phyloP scores from a whole-genome alignment of 1,140 invertebrate genomes.

The Glossosoma conforme region DNA sequence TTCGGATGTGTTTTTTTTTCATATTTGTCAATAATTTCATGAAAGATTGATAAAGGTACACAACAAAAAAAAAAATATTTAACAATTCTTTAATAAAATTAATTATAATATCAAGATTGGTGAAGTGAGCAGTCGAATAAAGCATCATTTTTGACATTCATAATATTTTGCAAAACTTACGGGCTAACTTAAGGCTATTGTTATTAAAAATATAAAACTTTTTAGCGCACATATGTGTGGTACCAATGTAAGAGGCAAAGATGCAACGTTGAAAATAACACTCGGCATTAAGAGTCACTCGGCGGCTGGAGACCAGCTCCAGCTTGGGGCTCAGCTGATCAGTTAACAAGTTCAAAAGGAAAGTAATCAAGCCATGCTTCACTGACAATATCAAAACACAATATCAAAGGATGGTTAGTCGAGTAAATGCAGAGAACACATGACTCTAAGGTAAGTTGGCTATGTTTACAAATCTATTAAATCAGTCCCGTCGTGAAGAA shows the following conservation, averaged over 20 bases:
- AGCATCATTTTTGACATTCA: too few species aligned
- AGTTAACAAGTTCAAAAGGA: not conserved
- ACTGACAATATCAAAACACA: conserved; percentile 28
- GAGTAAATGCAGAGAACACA: conserved; percentile 21
- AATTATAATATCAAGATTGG: too few species aligned
- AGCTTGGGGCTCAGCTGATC: not conserved
- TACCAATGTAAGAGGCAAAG: conserved; percentile 50
- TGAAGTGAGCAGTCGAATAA: too few species aligned
- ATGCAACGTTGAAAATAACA: conserved; percentile 48
- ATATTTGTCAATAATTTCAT: too few species aligned
- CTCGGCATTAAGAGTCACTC: conserved; percentile 13
- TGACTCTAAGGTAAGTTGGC: not conserved
- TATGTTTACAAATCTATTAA: not conserved
- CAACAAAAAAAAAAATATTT: too few species aligned
- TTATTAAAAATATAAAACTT: conserved; percentile 37
- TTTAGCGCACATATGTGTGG: conserved; percentile 56
- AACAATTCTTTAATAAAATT: too few species aligned
- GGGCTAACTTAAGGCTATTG: conserved; percentile 5
- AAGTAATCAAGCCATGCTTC: conserved; percentile 26
- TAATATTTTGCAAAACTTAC: too few species aligned
- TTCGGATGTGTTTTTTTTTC: too few species aligned
- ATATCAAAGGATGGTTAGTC: conserved; percentile 28
- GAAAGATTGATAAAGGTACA: too few species aligned
- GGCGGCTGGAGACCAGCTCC: too few species aligned
- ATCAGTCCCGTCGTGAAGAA: too few species aligned